phyloP scores from a whole-genome alignment of 2,797 vertebrate species.

The Chiloscyllium punctatum region DNA sequence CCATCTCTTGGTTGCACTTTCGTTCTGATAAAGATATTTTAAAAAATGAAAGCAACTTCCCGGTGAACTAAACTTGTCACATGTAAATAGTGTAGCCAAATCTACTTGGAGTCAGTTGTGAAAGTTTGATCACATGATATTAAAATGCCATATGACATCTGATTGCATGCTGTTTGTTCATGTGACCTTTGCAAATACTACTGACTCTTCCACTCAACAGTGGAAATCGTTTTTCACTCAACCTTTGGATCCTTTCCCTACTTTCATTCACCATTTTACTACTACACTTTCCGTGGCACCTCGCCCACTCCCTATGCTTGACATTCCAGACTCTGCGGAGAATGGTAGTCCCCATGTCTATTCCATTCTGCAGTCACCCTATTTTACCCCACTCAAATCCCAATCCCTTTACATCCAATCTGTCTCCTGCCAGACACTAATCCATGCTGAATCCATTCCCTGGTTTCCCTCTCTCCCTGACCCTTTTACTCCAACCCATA shows the following conservation, averaged over 20 bases:
- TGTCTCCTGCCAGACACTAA: neutral
- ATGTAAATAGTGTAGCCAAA: neutral
- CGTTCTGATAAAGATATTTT: neutral
- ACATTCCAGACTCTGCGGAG: neutral
- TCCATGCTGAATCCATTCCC: neutral
- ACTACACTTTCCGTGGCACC: neutral
- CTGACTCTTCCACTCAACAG: neutral
- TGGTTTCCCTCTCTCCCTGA: neutral
- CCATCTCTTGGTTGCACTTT: slow-evolving; percentile 28
- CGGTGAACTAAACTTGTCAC: neutral
- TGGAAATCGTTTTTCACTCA: neutral
- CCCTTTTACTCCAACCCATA: neutral
- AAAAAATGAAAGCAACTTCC: neutral
- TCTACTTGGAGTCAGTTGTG: neutral
- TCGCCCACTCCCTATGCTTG: neutral
- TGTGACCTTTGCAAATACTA: neutral
- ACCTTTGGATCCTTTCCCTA: neutral
- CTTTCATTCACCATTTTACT: neutral
- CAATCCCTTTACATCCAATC: neutral
- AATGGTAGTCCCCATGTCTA: neutral
- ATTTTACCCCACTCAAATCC: neutral
- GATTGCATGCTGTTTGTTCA: neutral
- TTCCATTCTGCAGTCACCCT: neutral
- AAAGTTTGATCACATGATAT: neutral
- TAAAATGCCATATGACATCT: neutral